phyloP scores from a whole-genome alignment of 2,888 invertebrate genomes.

The Frankliniella intonsa region DNA sequence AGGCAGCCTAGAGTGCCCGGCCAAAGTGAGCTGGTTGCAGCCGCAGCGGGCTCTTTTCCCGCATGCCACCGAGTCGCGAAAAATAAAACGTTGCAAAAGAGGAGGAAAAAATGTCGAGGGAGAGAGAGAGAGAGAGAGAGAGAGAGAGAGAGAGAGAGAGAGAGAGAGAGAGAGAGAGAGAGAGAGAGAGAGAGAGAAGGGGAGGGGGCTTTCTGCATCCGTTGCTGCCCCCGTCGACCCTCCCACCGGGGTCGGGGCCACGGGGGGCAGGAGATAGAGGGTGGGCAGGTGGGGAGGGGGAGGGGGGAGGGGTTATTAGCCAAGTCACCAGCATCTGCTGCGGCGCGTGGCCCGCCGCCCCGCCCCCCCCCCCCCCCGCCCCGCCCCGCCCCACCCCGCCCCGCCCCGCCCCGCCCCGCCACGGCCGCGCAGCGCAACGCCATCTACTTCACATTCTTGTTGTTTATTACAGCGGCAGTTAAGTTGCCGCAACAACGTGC shows the following conservation, averaged over 20 bases:
- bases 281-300: background rate
- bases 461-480: slow-evolving; percentile 19
- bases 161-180: background rate
- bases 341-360: background rate
- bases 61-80: no score
- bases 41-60: no score
- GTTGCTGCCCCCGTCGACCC: no score
- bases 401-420: background rate
- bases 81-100: no score
- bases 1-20: no score
- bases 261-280: background rate
- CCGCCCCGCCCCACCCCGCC: background rate
- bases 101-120: no score
- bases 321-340: slow-evolving; percentile 3
- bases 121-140: no score
- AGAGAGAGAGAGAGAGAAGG: background rate
- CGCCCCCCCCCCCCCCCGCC: background rate
- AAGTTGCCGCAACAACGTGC: slow-evolving; percentile 22
- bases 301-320: background rate
- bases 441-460: slow-evolving; percentile 15
- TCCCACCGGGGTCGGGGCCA: background rate
- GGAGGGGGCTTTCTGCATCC: background rate
- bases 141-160: background rate
- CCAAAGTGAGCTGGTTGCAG: no score
- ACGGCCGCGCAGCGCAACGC: no score